Evolutionary conservation across 2,113 vertebrate genomes (phyloP).

Genomic region (Genyomyrus donnyi): DNA sequence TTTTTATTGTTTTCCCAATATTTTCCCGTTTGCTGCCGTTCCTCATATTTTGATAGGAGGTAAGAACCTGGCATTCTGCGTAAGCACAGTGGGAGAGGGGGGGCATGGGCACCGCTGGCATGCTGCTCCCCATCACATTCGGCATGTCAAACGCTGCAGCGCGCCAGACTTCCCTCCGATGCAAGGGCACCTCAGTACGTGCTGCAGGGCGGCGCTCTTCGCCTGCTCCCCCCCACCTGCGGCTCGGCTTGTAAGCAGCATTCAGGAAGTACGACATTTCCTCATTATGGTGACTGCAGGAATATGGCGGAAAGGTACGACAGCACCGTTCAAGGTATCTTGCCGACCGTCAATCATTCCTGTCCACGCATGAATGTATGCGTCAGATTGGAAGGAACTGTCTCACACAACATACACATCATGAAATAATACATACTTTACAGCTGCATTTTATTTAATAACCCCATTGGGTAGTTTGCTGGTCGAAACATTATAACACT

Average conservation of each 20-base stretch:
- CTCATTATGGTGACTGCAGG: background rate
- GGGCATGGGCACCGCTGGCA: background rate
- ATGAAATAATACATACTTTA: background rate
- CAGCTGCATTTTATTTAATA: background rate
- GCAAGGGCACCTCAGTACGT: background rate
- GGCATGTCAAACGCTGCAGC: background rate
- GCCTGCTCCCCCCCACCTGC: background rate
- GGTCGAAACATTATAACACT: background rate
- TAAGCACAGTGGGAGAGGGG: background rate
- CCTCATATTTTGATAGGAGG: background rate
- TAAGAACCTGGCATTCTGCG: background rate
- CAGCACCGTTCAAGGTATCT: background rate
- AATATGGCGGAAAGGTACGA: background rate
- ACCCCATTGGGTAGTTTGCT: background rate
- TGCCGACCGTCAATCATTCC: background rate
- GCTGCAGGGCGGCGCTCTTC: background rate
- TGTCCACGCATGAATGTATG: background rate
- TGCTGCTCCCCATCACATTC: background rate
- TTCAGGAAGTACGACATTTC: background rate
- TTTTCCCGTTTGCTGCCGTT: background rate
- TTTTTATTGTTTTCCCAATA: background rate
- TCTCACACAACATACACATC: background rate
- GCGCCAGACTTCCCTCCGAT: background rate
- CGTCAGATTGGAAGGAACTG: background rate
- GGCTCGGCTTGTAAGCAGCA: background rate